Conservation (phyloP, 2,888 invertebrate genomes). For the Gibbula magus region DNA sequence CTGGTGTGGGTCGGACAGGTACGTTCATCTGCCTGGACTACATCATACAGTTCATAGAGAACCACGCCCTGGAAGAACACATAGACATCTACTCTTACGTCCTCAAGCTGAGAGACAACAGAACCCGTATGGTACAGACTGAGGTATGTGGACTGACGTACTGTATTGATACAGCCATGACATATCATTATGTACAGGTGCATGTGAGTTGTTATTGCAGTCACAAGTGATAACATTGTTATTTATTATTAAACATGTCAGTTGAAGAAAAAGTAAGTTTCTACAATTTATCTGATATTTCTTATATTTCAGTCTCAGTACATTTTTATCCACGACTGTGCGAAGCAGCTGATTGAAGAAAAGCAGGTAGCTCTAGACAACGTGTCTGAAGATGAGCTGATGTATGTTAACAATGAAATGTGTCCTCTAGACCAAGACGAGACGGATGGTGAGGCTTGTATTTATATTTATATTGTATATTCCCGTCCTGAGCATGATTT, state of each 20-base stretch:
- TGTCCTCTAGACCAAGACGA: not conserved
- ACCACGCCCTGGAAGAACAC: slow-evolving; percentile 34
- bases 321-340: slow-evolving; percentile 54
- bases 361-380: slow-evolving; percentile 79
- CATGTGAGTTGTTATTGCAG: no score
- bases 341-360: slow-evolving; percentile 77
- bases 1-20: slow-evolving; percentile 79
- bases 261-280: no score
- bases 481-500: no score
- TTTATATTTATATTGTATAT: no score
- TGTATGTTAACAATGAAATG: not conserved
- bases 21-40: slow-evolving; percentile 46
- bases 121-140: slow-evolving; percentile 54
- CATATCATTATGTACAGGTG: not conserved
- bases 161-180: not conserved
- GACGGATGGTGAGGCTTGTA: no score
- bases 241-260: no score
- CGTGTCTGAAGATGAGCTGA: not conserved
- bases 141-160: slow-evolving; percentile 39
- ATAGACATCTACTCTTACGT: slow-evolving; percentile 55
- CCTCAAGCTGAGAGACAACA: slow-evolving; percentile 47
- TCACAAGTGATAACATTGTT: no score
- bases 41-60: slow-evolving; percentile 36
- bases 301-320: slow-evolving; percentile 50
- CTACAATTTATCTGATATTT: not conserved